phyloP scores from a whole-genome alignment of 2,888 invertebrate genomes.

The Cantharis lateralis region DNA sequence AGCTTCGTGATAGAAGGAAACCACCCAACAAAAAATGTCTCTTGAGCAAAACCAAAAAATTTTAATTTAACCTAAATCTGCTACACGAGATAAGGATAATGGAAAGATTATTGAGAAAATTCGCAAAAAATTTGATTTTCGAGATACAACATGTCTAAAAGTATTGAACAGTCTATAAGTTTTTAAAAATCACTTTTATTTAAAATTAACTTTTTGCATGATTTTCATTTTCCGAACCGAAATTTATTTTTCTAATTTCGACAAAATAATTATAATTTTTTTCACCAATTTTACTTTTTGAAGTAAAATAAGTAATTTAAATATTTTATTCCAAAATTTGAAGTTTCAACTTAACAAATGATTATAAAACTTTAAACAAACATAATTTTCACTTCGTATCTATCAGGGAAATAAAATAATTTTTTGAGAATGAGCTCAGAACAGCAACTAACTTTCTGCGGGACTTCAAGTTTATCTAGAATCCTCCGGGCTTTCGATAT shows the following conservation, averaged over 20 bases:
- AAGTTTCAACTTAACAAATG: neutral
- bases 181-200: neutral
- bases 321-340: neutral
- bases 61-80: neutral
- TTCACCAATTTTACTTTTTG: neutral
- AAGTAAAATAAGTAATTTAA: neutral
- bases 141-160: neutral
- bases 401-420: neutral
- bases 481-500: neutral
- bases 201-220: neutral
- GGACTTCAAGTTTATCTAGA: neutral
- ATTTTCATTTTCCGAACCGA: neutral
- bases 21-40: neutral
- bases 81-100: neutral
- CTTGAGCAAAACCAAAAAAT: neutral
- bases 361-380: neutral
- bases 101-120: neutral
- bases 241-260: neutral
- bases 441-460: neutral
- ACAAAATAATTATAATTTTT: neutral
- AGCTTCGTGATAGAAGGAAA: neutral
- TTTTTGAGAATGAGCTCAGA: neutral
- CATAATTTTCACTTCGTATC: neutral
- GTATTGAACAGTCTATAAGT: neutral
- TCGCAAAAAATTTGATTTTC: neutral